Conservation (phyloP, 2,797 vertebrate genomes). For the Sphenodon punctatus region DNA sequence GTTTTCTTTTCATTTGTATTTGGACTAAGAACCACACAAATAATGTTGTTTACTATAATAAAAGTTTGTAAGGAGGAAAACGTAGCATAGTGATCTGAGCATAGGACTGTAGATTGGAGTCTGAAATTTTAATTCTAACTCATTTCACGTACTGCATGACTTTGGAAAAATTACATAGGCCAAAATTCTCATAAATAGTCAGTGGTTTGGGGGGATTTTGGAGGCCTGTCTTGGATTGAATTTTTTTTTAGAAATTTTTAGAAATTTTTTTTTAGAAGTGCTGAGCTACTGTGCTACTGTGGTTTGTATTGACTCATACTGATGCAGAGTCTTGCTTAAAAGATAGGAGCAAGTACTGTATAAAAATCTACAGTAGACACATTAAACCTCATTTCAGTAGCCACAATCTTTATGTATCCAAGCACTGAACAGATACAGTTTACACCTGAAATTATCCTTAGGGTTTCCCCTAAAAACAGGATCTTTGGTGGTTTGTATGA, state of each 20-base stretch:
- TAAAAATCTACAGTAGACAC: fast-evolving
- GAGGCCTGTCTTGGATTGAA: too few relatives aligned
- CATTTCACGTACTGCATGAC: neutral
- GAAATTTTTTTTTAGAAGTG: neutral
- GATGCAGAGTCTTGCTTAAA: neutral
- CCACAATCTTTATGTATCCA: neutral
- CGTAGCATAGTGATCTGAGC: neutral
- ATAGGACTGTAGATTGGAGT: neutral
- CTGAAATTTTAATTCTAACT: neutral
- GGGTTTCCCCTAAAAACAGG: neutral
- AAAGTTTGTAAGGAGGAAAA: neutral
- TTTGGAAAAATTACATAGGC: neutral
- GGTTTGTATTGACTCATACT: neutral
- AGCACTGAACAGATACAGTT: neutral
- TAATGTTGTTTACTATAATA: neutral
- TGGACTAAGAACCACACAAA: neutral
- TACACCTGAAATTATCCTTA: neutral
- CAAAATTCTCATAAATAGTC: neutral
- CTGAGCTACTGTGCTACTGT: neutral
- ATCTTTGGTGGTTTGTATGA: neutral
- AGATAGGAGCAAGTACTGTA: neutral
- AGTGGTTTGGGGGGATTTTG: neutral
- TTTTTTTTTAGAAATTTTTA: too few relatives aligned
- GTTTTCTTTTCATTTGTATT: neutral
- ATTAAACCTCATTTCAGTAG: neutral